These are phyloP conservation scores for Calonectris borealis DNA, from an alignment of 2,113 vertebrate genomes.

Conservation along the genomic window DNA sequence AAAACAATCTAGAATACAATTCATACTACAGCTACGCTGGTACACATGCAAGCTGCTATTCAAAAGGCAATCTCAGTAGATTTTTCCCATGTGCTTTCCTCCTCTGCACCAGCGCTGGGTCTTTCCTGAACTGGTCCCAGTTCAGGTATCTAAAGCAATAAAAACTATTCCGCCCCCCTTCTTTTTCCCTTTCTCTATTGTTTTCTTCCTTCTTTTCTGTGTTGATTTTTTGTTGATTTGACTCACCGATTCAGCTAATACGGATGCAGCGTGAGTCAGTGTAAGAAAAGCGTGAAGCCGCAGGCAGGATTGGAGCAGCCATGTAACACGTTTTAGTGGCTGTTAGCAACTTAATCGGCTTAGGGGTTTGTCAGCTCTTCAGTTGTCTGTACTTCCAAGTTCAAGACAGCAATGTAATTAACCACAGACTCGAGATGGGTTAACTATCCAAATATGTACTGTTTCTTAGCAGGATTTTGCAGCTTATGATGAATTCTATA, in stretches of 20 bases:
- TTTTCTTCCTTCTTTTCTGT: neutral
- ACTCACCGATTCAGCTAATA: neutral
- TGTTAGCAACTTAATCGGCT: neutral
- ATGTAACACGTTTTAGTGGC: rapidly evolving
- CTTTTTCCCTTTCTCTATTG: neutral
- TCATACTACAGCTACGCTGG: rapidly evolving
- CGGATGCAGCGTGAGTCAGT: rapidly evolving
- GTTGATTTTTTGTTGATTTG: neutral
- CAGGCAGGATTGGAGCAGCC: neutral
- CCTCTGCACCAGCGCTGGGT: neutral
- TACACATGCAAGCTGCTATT: neutral
- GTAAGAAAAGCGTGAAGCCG: neutral
- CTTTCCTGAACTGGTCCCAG: neutral
- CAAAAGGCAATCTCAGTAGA: neutral
- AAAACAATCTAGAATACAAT: neutral
- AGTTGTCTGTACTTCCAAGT: neutral
- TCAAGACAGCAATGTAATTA: neutral
- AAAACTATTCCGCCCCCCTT: rapidly evolving
- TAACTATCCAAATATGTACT: neutral
- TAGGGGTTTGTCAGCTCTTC: neutral
- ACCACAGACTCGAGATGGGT: neutral
- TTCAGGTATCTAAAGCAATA: neutral
- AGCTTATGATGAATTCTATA: neutral
- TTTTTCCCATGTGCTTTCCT: neutral
- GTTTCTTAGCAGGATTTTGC: neutral